Percentiles rank a stretch among this genome's conserved stretches.
phyloP scores from a whole-genome alignment of 2,113 vertebrate species.

The Rhinopithecus roxellana region DNA sequence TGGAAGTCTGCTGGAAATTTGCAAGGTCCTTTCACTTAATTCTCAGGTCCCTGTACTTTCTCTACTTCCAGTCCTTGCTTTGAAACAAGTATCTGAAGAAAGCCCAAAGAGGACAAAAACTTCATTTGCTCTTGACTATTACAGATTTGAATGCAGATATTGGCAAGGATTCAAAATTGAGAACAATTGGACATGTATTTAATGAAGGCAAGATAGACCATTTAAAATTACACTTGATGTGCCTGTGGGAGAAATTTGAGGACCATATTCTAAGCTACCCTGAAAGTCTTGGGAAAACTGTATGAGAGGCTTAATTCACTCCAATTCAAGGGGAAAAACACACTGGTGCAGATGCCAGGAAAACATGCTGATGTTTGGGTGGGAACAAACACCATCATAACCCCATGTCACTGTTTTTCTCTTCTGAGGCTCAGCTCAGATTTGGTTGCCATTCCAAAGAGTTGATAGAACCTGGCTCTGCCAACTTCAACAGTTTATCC shows the following conservation, averaged over 20 bases:
- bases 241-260: neutral
- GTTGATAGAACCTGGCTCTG: neutral
- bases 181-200: neutral
- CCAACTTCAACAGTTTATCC: neutral
- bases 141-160: neutral
- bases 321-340: neutral
- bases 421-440: neutral
- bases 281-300: neutral
- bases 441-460: too few relatives aligned
- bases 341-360: neutral
- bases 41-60: neutral
- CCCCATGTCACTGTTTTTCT: fast-evolving
- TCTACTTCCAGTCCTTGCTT: neutral
- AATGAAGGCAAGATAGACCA: neutral
- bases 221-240: neutral
- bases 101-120: neutral
- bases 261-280: neutral
- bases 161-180: neutral
- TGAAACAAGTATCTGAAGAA: constrained; percentile 25
- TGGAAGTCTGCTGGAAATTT: neutral
- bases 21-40: neutral
- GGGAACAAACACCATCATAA: neutral
- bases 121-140: neutral
- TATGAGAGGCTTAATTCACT: neutral
- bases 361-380: neutral